Base-by-base conservation (phyloP, 1,140 invertebrate species). In the Drosophila azteca region DNA sequence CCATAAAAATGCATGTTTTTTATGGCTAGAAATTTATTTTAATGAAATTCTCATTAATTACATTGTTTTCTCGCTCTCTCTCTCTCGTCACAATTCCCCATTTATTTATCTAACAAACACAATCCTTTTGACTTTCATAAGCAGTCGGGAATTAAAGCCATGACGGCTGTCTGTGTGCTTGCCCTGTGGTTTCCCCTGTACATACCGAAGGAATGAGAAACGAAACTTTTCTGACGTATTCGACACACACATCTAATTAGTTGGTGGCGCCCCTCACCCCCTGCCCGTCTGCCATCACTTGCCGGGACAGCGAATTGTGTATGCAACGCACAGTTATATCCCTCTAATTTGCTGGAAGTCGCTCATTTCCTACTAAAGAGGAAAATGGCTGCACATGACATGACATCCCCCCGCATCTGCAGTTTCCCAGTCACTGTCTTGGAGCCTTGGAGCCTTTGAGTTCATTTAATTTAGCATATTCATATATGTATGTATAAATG, bases 161-260 rank as follows among this genome's bases (percentile, higher is more conserved):
- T 69, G 11, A 35, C 31, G 51, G 26, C 35, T 45, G n/a, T 31
- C 44, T 41, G 64, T 35, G 20, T 45, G n/a, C 24, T 51, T 66
- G 50, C 26, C 54, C 9, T 13, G 35, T 39, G 35, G 35, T 1
- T 39, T 1, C 11, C 13, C 11, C 13, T 5, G 35, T 5, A 39
- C 11, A 20, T 20, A 20, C 17, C 17, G 3, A 5, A 39, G 35
- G 13, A 39, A 20, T 24, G n/a, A 31, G 20, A 20, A 22, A 22
- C 46, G n/a, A 20, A 22, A 22, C 59, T 39, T 48, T 69, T 43
- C 15, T 7, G 35, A 57, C 44, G 63, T 17, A 43, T 67, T 69
- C 22, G 50, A 15, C 62, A 55, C 50, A 26, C 31, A 31, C 66
- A 43, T 41, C 66, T 69, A 69, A 70, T 70, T 69, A 69, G 64